A percentile compares a stretch with the other conserved stretches of the same genome.
These are phyloP conservation scores for Crotophaga sulcirostris DNA, from an alignment of 2,113 vertebrate species.

Conservation along the genomic window DNA sequence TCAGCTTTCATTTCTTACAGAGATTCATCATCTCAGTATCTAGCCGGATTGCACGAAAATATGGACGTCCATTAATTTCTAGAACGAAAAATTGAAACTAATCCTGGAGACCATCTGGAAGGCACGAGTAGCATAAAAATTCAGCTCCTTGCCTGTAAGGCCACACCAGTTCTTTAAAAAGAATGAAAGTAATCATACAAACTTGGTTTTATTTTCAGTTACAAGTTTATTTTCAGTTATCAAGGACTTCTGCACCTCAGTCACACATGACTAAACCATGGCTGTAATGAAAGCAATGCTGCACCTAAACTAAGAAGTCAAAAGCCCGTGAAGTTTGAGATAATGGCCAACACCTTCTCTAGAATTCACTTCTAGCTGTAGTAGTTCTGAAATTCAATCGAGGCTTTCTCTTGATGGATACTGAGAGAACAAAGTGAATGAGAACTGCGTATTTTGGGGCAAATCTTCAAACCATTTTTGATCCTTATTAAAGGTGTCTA, in stretches of 20 bases:
- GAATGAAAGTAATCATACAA: neutral
- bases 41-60: slow-evolving; percentile 24
- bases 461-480: neutral
- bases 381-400: neutral
- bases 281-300: fast-evolving
- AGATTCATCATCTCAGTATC: slow-evolving; percentile 25
- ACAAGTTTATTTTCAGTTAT: neutral
- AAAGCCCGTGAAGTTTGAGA: neutral
- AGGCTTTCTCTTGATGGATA: neutral
- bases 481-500: slow-evolving; percentile 38
- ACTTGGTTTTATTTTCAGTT: neutral
- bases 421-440: neutral
- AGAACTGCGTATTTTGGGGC: neutral
- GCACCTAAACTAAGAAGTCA: neutral
- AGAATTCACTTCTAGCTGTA: neutral
- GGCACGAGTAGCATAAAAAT: neutral
- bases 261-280: neutral
- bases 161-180: neutral
- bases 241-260: neutral
- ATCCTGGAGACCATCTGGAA: slow-evolving; percentile 41
- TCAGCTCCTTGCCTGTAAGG: neutral
- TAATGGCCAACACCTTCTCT: neutral
- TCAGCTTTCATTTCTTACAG: slow-evolving; percentile 48
- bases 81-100: slow-evolving; percentile 20
- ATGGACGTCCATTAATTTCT: slow-evolving; percentile 46